Percentiles rank a stretch among this genome's conserved stretches.
These are phyloP conservation scores for Cotesia typhae DNA, from an alignment of 1,140 invertebrate species.

Conservation along the genomic window DNA sequence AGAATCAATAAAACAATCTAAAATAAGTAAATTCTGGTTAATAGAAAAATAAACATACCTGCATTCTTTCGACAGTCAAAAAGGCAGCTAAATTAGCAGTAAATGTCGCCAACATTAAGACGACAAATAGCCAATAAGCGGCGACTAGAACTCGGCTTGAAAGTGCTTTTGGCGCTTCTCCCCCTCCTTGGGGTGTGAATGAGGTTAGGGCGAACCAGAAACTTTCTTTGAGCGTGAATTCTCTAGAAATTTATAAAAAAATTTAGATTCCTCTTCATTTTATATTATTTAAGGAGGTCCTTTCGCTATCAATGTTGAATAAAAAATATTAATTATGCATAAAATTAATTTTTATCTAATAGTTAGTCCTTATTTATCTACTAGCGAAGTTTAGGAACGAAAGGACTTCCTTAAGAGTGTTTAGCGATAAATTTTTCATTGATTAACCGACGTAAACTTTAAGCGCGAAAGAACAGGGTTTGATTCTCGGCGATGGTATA, in stretches of 20 bases:
- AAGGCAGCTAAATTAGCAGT: conserved; percentile 97
- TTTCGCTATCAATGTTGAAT: too few species aligned
- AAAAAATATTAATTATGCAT: too few species aligned
- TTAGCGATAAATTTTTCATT: too few species aligned
- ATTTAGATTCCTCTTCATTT: too few species aligned
- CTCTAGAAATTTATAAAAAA: conserved; percentile 62
- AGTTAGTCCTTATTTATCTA: too few species aligned
- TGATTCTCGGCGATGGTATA: too few species aligned
- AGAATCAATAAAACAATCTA: neutral
- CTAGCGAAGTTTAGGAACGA: too few species aligned
- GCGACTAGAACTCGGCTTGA: conserved; percentile 86
- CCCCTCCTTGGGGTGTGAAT: conserved; percentile 90
- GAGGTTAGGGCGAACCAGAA: conserved; percentile 94
- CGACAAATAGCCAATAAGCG: conserved; percentile 93
- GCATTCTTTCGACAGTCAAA: conserved; percentile 95
- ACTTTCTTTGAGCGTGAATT: conserved; percentile 88
- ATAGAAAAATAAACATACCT: conserved; percentile 65
- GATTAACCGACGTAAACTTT: too few species aligned
- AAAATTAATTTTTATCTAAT: too few species aligned
- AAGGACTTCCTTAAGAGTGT: too few species aligned
- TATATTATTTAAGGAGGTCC: too few species aligned
- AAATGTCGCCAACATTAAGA: conserved; percentile 93
- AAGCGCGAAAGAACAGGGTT: too few species aligned
- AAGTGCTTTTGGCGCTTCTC: conserved; percentile 85
- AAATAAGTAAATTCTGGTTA: neutral